Evolutionary conservation across 2,113 vertebrate species (phyloP), one percentile per base, ranked within the genome.

Genomic region (Hassar affinis): DNA sequence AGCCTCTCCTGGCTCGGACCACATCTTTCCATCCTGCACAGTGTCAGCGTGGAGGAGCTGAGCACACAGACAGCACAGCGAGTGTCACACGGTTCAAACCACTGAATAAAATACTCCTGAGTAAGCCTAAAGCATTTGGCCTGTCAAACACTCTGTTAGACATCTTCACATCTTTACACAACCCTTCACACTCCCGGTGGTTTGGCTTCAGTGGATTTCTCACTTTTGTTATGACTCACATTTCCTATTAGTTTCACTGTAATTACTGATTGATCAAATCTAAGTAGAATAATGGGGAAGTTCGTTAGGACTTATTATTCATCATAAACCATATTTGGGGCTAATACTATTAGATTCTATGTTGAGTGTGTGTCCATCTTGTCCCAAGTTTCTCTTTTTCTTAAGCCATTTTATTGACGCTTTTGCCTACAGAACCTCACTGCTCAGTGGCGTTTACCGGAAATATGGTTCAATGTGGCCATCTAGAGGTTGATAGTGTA

Each of bases 21-120:
- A 22, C 25, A 49, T 84, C 82, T 90, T 90, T 90, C 90, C 90
- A 87, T 80, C 81, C 87, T 90, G 90, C 56, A 74, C 82, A 86
- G 68, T 85, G 82, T 90, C 88, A 89, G 78, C 1, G 54, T 69
- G 56, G 81, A 75, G 61, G 49, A 64, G 57, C 66, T 49, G 18
- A 61, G 78, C 86, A 57, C 81, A 25, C n/a, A 80, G 49, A 71
- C 76, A 66, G 77, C 82, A 47, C 79, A 68, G 80, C 18, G 83
- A 75, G 81, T 80, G 85, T 86, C 80, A 86, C 54, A 47, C 68
- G 30, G 84, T 83, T 76, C 81, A 85, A 45, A 27, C 51, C 49
- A 69, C 56, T 42, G 69, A 64, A 80, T 22, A 10, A 30, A 38
- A 74, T 45, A 82, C 56, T 52, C 49, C 57, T 35, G 82, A 69